Conservation (phyloP, 2,113 vertebrate genomes). For the Coryphaenoides rupestris region DNA sequence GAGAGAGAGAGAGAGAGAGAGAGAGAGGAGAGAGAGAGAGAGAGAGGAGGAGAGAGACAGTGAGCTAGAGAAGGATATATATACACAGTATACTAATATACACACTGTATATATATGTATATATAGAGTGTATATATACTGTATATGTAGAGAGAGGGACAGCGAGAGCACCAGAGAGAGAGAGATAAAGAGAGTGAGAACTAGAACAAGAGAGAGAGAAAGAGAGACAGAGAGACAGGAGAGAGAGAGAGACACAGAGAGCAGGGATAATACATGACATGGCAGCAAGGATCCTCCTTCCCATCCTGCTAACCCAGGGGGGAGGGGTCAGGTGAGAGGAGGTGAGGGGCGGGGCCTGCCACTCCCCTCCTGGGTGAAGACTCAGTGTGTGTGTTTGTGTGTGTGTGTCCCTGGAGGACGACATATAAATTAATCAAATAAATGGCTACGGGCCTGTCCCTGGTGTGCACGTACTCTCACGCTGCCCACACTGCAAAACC, state of each 20-base stretch:
- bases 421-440: slow-evolving; percentile 41
- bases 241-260: neutral
- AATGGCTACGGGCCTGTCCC: slow-evolving; percentile 4
- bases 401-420: slow-evolving; percentile 9
- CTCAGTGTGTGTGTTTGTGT: no score
- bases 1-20: no score
- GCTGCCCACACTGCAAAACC: slow-evolving; percentile 40
- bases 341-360: neutral
- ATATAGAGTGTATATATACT: no score
- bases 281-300: neutral
- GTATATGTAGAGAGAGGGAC: no score
- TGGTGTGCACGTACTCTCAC: slow-evolving; percentile 4
- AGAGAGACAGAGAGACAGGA: neutral
- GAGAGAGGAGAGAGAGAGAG: no score
- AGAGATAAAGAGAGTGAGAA: neutral
- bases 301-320: no score
- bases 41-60: neutral
- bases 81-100: no score
- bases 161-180: no score
- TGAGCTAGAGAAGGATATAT: no score
- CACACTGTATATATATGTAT: no score
- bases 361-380: neutral
- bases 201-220: neutral
- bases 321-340: neutral
- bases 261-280: neutral